Base-by-base conservation (phyloP, 2,113 vertebrate genomes). In the Dunckerocampus dactyliophorus region DNA sequence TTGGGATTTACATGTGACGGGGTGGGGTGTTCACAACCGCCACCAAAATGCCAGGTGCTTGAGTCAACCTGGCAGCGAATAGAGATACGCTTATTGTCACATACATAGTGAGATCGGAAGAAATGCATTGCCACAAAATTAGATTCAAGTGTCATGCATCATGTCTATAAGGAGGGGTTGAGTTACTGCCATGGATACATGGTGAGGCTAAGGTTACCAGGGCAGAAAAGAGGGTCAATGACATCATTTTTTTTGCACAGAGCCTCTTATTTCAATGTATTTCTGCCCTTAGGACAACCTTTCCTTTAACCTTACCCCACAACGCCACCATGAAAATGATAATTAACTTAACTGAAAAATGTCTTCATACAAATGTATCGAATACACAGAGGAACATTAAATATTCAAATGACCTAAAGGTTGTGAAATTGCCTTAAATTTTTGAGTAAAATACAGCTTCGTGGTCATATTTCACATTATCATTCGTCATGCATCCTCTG, bases 41-140 rank as follows among this genome's bases (percentile, higher is more conserved):
- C 87, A 89, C 90, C 88, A 81, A 34, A 87, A 86, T 76, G 84
- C 88, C 65, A 79, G 67, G 68, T 75, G 65, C 52, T 69, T 48
- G 21, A n/a, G 15, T 57, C 53, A 31, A 42, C 39, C 11, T 19
- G 24, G 50, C 58, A 50, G 70, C n/a, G 1, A 71, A 75, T 67
- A 62, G n/a, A 62, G 45, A 24, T 42, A 58, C 20, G 47, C 13
- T 28, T 85, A 88, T 90, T 89, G 80, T 82, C 65, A 55, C 1
- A 3, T 34, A n/a, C 2, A 4, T 42, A 20, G 50, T 58, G 24
- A 28, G 46, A 63, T 28, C 21, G 34, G 39, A 74, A 51, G 42
- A 78, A 65, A 45, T 20, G 0, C 69, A 63, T 62, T 69, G 47
- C 61, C 52, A 57, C 31, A 62, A 28, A 46, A 47, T 24, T 58